Evolutionary conservation across 2,113 vertebrate species (phyloP).

Genomic region (Eretmochelys imbricata): DNA sequence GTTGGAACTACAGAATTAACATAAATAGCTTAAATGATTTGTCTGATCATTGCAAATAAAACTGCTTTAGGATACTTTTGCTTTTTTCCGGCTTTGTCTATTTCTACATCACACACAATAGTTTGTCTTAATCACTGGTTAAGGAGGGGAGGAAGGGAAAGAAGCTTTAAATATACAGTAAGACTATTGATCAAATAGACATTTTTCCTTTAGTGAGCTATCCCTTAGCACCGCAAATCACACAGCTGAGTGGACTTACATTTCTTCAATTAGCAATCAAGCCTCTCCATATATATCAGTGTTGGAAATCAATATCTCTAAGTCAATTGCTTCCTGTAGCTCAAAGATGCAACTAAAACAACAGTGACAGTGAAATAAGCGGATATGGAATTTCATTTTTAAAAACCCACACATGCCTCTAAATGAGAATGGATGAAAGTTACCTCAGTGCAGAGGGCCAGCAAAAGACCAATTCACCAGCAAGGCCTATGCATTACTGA

Average conservation of each 20-base stretch:
- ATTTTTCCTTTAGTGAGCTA: constrained; percentile 42
- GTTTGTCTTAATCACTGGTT: background rate
- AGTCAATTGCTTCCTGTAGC: background rate
- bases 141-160: background rate
- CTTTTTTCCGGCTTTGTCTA: background rate
- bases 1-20: background rate
- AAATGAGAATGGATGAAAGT: background rate
- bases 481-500: background rate
- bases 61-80: background rate
- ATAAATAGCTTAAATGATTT: background rate
- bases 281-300: constrained; percentile 16
- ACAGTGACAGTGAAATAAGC: background rate
- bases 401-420: background rate
- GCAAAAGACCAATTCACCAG: background rate
- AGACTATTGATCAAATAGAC: constrained; percentile 39
- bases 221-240: background rate
- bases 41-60: background rate
- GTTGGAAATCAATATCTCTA: background rate
- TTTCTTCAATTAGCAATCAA: constrained; percentile 48
- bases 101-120: background rate
- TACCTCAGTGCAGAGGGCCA: background rate
- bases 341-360: constrained; percentile 28
- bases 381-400: constrained; percentile 1
- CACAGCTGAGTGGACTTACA: constrained; percentile 17
- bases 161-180: background rate